Evolutionary conservation across 2,797 vertebrate genomes (phyloP).

Genomic region (Galagoides demidoff): DNA sequence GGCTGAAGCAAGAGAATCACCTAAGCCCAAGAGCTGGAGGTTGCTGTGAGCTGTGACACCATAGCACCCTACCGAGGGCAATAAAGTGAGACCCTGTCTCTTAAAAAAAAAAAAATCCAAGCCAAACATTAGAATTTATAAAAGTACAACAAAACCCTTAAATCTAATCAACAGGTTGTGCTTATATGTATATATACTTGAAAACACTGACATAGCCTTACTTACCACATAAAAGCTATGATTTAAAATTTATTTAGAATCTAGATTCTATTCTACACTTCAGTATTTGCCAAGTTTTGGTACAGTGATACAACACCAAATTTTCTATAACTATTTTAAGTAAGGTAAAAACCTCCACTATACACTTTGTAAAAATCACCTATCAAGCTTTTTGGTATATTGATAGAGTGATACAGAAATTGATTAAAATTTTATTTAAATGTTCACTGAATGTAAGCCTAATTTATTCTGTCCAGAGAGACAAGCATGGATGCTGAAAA

Average conservation of each 20-base stretch:
- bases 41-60: too few species aligned
- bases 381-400: slow-evolving; percentile 8
- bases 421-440: slow-evolving; percentile 27
- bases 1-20: too few species aligned
- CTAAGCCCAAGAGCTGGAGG: too few species aligned
- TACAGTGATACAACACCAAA: not conserved
- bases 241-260: slow-evolving; percentile 26
- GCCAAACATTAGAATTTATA: not conserved
- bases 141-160: slow-evolving; percentile 23
- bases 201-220: not conserved
- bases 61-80: too few species aligned
- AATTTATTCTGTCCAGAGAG: not conserved
- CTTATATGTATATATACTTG: not conserved
- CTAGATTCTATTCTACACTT: not conserved
- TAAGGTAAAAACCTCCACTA: not conserved
- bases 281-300: slow-evolving; percentile 21
- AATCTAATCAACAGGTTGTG: not conserved
- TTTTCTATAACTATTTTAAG: slow-evolving; percentile 19
- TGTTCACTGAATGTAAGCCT: not conserved
- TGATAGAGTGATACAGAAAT: not conserved
- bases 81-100: too few species aligned
- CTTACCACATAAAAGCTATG: not conserved
- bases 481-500: not conserved
- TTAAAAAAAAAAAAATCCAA: not conserved
- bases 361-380: not conserved